Evolutionary conservation across 2,888 invertebrate species (phyloP), one percentile per base, ranked within the genome.

Genomic region (Bombylius discolor): DNA sequence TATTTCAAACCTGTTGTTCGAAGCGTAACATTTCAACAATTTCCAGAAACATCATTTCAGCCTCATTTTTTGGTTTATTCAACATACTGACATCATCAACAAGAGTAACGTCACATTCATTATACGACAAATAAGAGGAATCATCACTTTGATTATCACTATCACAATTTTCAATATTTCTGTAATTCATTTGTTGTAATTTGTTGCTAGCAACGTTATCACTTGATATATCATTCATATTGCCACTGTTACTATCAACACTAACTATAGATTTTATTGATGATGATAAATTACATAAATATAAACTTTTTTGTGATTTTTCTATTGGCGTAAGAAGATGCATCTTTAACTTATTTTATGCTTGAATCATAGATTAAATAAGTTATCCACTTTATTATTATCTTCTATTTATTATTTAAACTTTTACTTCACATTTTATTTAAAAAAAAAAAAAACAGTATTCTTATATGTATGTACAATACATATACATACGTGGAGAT

Each of bases 21-120:
- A 69, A 72, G 58, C 73, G 72, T 61, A 74, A 65, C 63, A 73
- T 72, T 64, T 72, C 71, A 12, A 73, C 72, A 56, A 74, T 71
- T 64, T 74, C 72, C 51, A 69, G 64, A 61, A 73, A 74, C 74
- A 74, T 73, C 61, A 71, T 69, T 63, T 74, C 74, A 36, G 73
- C 74, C 61, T 74, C 74, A 60, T 73, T 74, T 62, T 73, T 70
- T 47, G 74, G 73, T 64, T 72, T 70, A 65, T 67, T 71, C 55
- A 66, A 70, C 56, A 71, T 70, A 63, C 71, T 70, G 44, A 68
- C 68, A 62, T 73, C 73, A 54, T 72, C 73, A 59, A 74, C 70
- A 52, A 74, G 63, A 5, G 74, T 74, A 44, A 73, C 69, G 63
- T 74, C 72, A 57, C 62, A 62, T 59, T 66, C 64, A 48, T 70